Evolutionary conservation across 2,888 invertebrate genomes (phyloP), one percentile per base, ranked within the genome.

Genomic region (Chloroclystis v-ata): DNA sequence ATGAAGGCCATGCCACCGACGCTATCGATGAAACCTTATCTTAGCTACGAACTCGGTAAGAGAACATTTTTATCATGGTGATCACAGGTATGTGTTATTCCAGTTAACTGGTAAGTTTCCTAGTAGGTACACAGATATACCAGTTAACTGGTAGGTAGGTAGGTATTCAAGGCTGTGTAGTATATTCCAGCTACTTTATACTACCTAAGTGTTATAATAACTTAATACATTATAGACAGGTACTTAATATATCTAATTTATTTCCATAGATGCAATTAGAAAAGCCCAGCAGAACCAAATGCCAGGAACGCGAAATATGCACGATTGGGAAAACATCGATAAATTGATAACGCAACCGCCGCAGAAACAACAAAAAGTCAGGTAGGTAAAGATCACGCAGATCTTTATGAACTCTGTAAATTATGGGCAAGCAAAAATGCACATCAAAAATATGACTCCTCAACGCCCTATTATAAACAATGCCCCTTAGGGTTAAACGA

Each of bases 1-100:
- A 69, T 88, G 28, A 86, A 89, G 4, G 80, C 90, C 0, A 63
- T 93, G 54, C 90, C 91, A 0, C 89, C 90, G 0, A 78, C 78
- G 0, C 76, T 86, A 24, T 91, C 91, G 28, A 89, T 93, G 77
- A 92, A 90, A 52, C 94, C 94, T 0, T 91, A 93, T 59, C 85
- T 94, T 20, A 91, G 92, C 14, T 94, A 93, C 59, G 92, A 94
- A 71, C 78, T 94, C 54, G 93, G 92, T 85, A 78, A 67, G 64
- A 26, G 26, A 9, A 26, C 8, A 26, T 2, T 4, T 6, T 9
- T 20, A 20, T 20, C n/a, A n/a, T n/a, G n/a, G n/a, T n/a, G n/a
- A n/a, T n/a, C n/a, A n/a, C n/a, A n/a, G n/a, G n/a, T n/a, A n/a
- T n/a, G n/a, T n/a, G n/a, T n/a, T n/a, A n/a, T n/a, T n/a, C n/a